These are phyloP conservation scores for Psilopsiagon aurifrons DNA, from an alignment of 2,113 vertebrate genomes.

Conservation along the genomic window DNA sequence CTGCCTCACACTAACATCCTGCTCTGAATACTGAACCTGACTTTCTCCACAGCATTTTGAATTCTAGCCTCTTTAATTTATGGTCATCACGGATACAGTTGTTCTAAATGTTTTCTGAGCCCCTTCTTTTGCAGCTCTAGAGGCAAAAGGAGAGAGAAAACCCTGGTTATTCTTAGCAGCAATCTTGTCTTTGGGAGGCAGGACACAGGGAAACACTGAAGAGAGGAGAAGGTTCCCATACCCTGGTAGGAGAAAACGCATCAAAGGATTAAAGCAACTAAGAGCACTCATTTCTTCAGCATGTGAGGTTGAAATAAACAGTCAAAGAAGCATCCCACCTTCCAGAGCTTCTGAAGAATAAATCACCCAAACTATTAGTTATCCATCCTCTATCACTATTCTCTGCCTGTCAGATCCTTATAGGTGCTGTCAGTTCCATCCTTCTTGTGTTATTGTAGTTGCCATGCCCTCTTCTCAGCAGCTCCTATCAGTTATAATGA, in stretches of 20 bases:
- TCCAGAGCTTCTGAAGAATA: slow-evolving; percentile 51
- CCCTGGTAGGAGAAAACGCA: background rate
- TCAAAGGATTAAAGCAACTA: background rate
- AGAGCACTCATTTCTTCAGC: background rate
- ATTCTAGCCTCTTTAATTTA: background rate
- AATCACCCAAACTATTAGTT: slow-evolving; percentile 53
- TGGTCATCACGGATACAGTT: background rate
- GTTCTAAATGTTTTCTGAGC: background rate
- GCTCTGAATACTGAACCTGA: slow-evolving; percentile 44
- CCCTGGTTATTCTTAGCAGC: background rate
- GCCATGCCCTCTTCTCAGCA: background rate
- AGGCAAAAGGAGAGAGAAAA: background rate
- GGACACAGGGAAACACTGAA: background rate
- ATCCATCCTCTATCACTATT: slow-evolving; percentile 51
- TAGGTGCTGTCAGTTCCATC: background rate
- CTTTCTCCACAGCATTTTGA: slow-evolving; percentile 19
- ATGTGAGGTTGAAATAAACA: slow-evolving; percentile 14
- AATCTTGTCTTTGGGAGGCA: background rate
- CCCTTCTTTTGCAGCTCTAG: background rate
- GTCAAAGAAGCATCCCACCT: background rate
- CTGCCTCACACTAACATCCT: slow-evolving; percentile 40
- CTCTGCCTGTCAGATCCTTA: slow-evolving; percentile 3
- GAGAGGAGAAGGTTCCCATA: background rate
- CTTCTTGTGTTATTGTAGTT: slow-evolving; percentile 14
- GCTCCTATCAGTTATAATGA: slow-evolving; percentile 20